Conservation (phyloP, 2,113 vertebrate genomes). For the Ceyx cyanopectus region DNA sequence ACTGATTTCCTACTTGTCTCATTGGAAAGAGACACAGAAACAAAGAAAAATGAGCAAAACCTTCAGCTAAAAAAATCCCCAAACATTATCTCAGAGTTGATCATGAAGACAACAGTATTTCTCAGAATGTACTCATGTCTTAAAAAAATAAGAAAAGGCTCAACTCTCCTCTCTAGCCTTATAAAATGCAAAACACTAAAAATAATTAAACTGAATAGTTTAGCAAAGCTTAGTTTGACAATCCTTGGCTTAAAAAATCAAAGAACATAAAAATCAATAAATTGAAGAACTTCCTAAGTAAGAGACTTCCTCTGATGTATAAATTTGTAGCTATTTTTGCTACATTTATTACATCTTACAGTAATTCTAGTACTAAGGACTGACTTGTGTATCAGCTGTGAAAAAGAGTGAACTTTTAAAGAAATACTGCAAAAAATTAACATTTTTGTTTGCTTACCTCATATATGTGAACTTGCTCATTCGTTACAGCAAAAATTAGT, state of each 20-base stretch:
- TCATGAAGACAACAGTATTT: neutral
- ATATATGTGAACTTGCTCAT: slow-evolving; percentile 84
- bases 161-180: neutral
- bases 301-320: neutral
- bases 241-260: neutral
- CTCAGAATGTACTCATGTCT: slow-evolving; percentile 11
- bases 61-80: neutral
- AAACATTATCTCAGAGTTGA: neutral
- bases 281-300: neutral
- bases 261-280: neutral
- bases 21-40: slow-evolving; percentile 27
- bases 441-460: slow-evolving; percentile 80
- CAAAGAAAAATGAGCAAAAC: slow-evolving; percentile 11
- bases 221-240: neutral
- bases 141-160: slow-evolving; percentile 4
- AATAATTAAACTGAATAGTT: neutral
- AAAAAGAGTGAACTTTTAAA: neutral
- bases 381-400: neutral
- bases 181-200: neutral
- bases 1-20: slow-evolving; percentile 22
- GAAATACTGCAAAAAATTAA: neutral
- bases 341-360: neutral
- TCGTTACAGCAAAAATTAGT: slow-evolving; percentile 94
- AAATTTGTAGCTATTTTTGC: neutral
- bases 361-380: neutral